A percentile compares a stretch with the other conserved stretches of the same genome.
phyloP scores from a whole-genome alignment of 2,888 invertebrate genomes.

The Cerastis rubricosa region DNA sequence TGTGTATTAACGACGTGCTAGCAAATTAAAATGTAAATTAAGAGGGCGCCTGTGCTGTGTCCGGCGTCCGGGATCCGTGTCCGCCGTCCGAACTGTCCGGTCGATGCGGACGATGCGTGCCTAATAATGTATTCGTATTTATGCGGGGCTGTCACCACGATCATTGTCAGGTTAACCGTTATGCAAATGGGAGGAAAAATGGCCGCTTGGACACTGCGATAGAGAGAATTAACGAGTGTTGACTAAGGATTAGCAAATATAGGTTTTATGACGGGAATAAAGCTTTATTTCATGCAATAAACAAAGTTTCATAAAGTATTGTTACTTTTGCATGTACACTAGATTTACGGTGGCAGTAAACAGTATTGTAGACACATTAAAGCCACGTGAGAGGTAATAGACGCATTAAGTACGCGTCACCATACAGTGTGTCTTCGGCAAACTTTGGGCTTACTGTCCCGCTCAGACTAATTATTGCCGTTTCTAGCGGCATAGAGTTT shows the following conservation, averaged over 20 bases:
- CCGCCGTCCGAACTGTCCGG: constrained; percentile 35
- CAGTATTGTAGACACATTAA: constrained; percentile 13
- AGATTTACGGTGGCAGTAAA: constrained; percentile 32
- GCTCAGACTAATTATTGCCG: background rate
- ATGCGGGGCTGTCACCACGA: constrained; percentile 60
- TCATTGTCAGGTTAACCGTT: constrained; percentile 64
- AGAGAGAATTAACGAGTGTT: constrained; percentile 57
- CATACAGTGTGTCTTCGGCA: background rate
- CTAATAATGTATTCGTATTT: constrained; percentile 64
- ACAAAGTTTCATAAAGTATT: constrained; percentile 41
- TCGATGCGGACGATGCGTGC: constrained; percentile 54
- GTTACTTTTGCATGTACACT: constrained; percentile 35
- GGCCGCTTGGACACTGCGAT: constrained; percentile 40
- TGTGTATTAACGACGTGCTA: constrained; percentile 65
- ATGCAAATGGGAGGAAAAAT: constrained; percentile 64
- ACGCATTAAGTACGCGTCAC: background rate
- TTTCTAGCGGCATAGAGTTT: background rate
- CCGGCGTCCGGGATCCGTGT: constrained; percentile 42
- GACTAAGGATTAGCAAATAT: constrained; percentile 49
- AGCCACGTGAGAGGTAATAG: background rate
- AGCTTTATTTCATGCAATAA: constrained; percentile 38
- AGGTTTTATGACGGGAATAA: constrained; percentile 25
- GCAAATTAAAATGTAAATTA: constrained; percentile 76
- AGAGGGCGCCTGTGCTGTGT: constrained; percentile 52
- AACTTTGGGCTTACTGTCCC: background rate